Conservation (phyloP, 2,797 vertebrate genomes). For the Tachyglossus aculeatus region DNA sequence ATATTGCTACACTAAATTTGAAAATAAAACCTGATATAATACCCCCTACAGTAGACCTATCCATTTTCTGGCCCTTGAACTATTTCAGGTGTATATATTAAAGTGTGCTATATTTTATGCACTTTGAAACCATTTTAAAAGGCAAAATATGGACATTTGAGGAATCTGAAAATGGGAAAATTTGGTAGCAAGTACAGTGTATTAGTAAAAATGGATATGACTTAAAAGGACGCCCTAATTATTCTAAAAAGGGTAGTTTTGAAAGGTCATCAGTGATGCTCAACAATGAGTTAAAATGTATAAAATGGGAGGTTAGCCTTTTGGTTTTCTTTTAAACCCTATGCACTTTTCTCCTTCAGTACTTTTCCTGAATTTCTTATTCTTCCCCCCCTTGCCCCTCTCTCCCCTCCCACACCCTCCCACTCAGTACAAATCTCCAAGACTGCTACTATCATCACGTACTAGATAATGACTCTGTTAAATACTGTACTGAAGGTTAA, state of each 20-base stretch:
- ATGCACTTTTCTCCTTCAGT: accelerated
- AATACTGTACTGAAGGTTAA: too few relatives aligned
- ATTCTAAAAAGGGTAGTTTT: neutral
- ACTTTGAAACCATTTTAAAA: neutral
- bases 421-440: too few relatives aligned
- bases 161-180: neutral
- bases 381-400: conserved; percentile 10
- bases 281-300: neutral
- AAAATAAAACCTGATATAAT: conserved; percentile 2
- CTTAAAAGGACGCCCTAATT: neutral
- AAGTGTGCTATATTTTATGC: neutral
- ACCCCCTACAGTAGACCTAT: conserved; percentile 2
- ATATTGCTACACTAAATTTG: conserved; percentile 7
- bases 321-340: accelerated
- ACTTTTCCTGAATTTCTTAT: neutral
- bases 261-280: neutral
- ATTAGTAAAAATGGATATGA: too few relatives aligned
- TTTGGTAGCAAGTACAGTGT: neutral
- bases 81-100: neutral
- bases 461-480: neutral
- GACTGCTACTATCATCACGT: too few relatives aligned
- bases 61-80: conserved; percentile 13
- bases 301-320: neutral
- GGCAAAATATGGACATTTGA: neutral
- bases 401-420: neutral